Base-by-base conservation (phyloP, 1,140 invertebrate species). In the Halyomorpha halys region DNA sequence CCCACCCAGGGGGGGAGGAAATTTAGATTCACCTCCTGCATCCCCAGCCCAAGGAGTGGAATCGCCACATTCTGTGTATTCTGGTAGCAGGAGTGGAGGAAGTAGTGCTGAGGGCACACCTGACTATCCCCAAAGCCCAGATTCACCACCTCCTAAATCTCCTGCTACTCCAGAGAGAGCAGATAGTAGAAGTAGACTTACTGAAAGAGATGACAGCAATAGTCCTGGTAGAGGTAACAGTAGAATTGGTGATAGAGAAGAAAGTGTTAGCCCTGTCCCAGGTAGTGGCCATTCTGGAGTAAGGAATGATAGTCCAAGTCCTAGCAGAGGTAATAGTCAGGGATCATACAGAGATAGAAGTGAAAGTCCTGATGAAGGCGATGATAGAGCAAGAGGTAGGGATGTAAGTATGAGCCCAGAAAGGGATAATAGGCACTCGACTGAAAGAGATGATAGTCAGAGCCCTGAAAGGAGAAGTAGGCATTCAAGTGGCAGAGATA, bases 11-110 rank as follows among this genome's bases (percentile, higher is more conserved):
- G 66, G 63, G 39, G 60, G 65, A 27, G 66, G 63, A 2, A 65
- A 69, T 54, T 66, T 69, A 54, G 68, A 69, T 56, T 65, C 63
- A 47, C 68, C 68, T 14, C 68, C 68, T 27, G 64, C 68, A 14
- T 69, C 68, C 15, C 68, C 68, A 1, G 66, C 65, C 15, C 63
- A 61, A 13, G 59, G 62, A 15, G 51, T 63, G 34, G 51, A 66
- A 62, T 56, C 62, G 27, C 49, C 63, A 27, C 56, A 27, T 53
- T 54, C 14, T 59, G 45, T 21, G 30, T 44, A 49, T 44, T 62
- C 44, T 44, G 51, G 44, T 34, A 45, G 18, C 56, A 19, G 53
- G 14, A 21, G 53, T 23, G 23, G 53, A 23, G 23, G 53, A 18
- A 23, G 19, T 16, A 56, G 53, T 56, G 23, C 11, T 56, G 53